Conservation (phyloP, 2,888 invertebrate species). For the Smittia aterrima region DNA sequence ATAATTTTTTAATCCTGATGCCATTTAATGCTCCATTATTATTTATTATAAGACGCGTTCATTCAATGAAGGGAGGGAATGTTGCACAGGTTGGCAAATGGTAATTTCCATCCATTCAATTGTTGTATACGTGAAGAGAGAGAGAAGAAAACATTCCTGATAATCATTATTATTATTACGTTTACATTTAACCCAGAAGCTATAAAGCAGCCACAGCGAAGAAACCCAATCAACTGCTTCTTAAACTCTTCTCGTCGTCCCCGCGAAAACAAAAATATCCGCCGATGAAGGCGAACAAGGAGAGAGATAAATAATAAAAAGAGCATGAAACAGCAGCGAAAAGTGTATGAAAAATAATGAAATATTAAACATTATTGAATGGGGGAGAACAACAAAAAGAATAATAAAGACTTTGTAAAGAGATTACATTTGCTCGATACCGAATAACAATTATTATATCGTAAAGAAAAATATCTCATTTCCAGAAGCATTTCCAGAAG, state of each 20-base stretch:
- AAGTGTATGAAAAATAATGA: slow-evolving; percentile 32
- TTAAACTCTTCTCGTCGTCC: background rate
- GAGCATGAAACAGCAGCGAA: background rate
- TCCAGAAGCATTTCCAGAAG: slow-evolving; percentile 41
- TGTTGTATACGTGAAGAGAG: slow-evolving; percentile 9
- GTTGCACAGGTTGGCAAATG: slow-evolving; percentile 22
- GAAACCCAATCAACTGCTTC: slow-evolving; percentile 38
- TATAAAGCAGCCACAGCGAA: slow-evolving; percentile 28
- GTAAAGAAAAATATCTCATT: slow-evolving; percentile 19
- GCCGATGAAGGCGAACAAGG: background rate
- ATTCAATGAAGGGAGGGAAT: background rate
- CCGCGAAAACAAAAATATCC: background rate
- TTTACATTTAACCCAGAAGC: slow-evolving; percentile 39
- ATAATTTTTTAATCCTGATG: background rate
- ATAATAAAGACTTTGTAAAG: slow-evolving; percentile 1
- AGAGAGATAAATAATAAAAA: background rate
- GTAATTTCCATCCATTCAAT: slow-evolving; percentile 23
- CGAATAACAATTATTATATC: slow-evolving; percentile 40
- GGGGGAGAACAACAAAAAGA: slow-evolving; percentile 4
- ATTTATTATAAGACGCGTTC: background rate
- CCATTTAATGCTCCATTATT: slow-evolving; percentile 6
- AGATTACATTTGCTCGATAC: slow-evolving; percentile 36
- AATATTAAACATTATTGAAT: slow-evolving; percentile 34
- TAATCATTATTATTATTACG: slow-evolving; percentile 39
- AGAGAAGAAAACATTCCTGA: slow-evolving; percentile 29